Conservation (phyloP, 2,113 vertebrate genomes). For the Galemys pyrenaicus region DNA sequence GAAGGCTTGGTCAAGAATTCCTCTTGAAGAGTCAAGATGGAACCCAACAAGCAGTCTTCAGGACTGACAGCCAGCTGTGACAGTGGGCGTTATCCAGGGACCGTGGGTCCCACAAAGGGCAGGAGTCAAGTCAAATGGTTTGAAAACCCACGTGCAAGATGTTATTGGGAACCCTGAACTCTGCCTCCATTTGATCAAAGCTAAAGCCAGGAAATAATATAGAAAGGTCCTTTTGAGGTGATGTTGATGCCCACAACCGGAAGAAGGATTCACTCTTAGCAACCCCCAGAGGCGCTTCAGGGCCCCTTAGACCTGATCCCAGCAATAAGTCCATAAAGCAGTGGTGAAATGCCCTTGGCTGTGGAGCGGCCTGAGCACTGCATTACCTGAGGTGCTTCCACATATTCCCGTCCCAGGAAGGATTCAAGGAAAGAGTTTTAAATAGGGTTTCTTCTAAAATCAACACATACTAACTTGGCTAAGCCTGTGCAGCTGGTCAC, state of each 20-base stretch:
- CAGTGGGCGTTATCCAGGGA: background rate
- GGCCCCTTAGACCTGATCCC: background rate
- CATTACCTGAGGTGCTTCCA: background rate
- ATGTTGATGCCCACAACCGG: background rate
- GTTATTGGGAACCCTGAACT: background rate
- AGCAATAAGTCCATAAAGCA: background rate
- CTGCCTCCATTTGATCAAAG: background rate
- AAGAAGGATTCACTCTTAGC: background rate
- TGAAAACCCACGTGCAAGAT: background rate
- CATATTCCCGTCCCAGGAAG: slow-evolving; percentile 22
- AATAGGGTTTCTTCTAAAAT: slow-evolving; percentile 37
- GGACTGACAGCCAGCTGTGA: background rate
- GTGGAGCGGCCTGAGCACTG: no score
- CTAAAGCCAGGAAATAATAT: background rate
- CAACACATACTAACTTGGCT: background rate
- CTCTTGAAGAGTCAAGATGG: background rate
- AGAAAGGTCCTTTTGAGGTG: background rate
- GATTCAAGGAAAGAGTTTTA: slow-evolving; percentile 5
- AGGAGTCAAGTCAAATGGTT: background rate
- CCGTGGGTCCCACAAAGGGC: background rate
- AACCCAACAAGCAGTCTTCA: background rate
- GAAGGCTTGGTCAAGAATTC: background rate
- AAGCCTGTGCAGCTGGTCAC: background rate
- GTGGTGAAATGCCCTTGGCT: background rate
- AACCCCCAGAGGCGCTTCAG: background rate